Conservation (phyloP, 2,113 vertebrate genomes). For the Phoenicopterus ruber region DNA sequence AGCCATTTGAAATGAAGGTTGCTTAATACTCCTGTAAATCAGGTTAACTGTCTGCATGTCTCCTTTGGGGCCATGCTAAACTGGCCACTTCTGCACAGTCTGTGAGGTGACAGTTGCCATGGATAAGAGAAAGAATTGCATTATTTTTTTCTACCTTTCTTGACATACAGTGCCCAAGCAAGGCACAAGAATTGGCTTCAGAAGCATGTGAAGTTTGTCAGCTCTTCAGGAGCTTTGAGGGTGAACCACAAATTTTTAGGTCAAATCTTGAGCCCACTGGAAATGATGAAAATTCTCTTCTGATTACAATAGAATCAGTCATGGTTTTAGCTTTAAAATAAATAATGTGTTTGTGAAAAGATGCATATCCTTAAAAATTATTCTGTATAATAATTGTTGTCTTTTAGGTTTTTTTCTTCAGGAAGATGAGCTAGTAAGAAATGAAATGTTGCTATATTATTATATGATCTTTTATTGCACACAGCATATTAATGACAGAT, state of each 20-base stretch:
- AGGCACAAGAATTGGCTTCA: neutral
- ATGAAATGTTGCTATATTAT: neutral
- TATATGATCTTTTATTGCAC: neutral
- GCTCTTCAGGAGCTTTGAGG: neutral
- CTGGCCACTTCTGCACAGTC: neutral
- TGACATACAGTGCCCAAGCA: neutral
- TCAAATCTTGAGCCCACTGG: neutral
- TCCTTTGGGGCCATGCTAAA: neutral
- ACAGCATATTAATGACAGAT: neutral
- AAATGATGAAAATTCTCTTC: neutral
- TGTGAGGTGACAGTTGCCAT: neutral
- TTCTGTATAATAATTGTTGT: neutral
- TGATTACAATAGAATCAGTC: neutral
- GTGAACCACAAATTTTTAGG: neutral
- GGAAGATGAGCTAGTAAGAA: neutral
- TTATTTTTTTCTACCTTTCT: neutral
- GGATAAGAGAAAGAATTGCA: neutral
- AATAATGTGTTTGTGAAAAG: neutral
- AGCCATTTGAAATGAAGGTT: neutral
- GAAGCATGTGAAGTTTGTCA: neutral
- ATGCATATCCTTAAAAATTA: neutral
- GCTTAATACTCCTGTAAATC: neutral
- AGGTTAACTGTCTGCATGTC: neutral
- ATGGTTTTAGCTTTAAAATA: neutral
- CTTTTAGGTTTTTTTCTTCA: neutral